A percentile compares a stretch with the other conserved stretches of the same genome.
phyloP scores from a whole-genome alignment of 2,113 vertebrate species.

The Gallinago jamesoni region DNA sequence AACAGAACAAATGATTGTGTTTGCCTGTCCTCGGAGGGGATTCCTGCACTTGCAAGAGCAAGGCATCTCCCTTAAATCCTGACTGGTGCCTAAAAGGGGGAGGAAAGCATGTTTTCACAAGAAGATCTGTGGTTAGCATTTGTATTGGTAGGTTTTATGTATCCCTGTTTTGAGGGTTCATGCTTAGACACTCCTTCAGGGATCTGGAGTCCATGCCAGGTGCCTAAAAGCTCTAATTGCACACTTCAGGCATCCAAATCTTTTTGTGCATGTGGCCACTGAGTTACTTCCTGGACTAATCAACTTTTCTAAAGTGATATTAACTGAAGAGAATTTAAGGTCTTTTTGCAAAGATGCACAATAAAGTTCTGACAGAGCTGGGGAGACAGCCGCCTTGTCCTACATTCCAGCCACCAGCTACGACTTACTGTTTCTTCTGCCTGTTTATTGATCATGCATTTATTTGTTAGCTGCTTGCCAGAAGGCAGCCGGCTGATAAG shows the following conservation, averaged over 20 bases:
- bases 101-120: not conserved
- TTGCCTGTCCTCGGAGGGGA: not conserved
- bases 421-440: not conserved
- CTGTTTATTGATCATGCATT: not conserved
- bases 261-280: not conserved
- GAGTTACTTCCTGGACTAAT: not conserved
- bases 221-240: not conserved
- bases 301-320: not conserved
- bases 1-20: fast-evolving
- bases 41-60: not conserved
- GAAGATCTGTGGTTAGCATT: not conserved
- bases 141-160: not conserved
- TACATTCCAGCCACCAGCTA: not conserved
- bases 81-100: not conserved
- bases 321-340: not conserved
- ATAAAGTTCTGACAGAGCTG: not conserved
- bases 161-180: not conserved
- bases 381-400: fast-evolving
- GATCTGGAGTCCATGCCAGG: not conserved
- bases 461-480: not conserved
- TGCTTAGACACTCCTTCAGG: not conserved
- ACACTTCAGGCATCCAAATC: not conserved
- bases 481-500: not conserved
- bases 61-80: not conserved
- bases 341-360: not conserved